Base-by-base conservation (phyloP, 2,113 vertebrate species). In the Apus apus region DNA sequence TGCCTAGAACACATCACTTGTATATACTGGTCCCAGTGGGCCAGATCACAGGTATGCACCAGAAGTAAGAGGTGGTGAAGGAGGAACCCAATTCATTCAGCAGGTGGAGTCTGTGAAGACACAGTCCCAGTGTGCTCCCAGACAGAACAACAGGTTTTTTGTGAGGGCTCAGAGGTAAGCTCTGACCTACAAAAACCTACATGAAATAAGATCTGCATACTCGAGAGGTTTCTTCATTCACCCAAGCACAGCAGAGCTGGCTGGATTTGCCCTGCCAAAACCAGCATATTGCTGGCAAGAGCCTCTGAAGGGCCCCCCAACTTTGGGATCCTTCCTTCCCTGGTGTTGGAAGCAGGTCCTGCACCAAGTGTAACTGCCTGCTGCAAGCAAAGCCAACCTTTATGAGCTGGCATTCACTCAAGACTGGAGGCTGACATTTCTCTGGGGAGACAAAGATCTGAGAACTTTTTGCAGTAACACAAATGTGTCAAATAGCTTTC, bases 381-480 rank as follows among this genome's bases (percentile, higher is more conserved):
- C 48, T 65, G 53, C 26, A 57, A 87, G 48, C 20, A 74, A 72
- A 87, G 43, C 38, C 66, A 81, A 25, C 12, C 38, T 81, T 78
- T 30, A 30, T 1, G 2, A 82, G 54, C 22, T 68, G 71, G 40
- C 19, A 1, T 30, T 79, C 45, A 15, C 26, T 57, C 43, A 19
- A 72, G 54, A 45, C 23, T 65, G 1, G 0, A 94, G 26, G 70
- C 48, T 93, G 81, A 87, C 5, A 0, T 68, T 72, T 91, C 87
- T 85, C 25, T 53, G 50, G 62, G 30, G 71, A 87, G 93, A 75
- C 62, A 95, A 85, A 91, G 82, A 87, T 79, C 79, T 58, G 81
- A 87, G 70, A 94, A 65, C 53, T 25, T 87, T 91, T 46, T 82
- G n/a, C 87, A 79, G 71, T 85, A 76, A 85, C 90, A 76, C 1